Evolutionary conservation across 2,797 vertebrate genomes (phyloP).

Genomic region (Varecia variegata): DNA sequence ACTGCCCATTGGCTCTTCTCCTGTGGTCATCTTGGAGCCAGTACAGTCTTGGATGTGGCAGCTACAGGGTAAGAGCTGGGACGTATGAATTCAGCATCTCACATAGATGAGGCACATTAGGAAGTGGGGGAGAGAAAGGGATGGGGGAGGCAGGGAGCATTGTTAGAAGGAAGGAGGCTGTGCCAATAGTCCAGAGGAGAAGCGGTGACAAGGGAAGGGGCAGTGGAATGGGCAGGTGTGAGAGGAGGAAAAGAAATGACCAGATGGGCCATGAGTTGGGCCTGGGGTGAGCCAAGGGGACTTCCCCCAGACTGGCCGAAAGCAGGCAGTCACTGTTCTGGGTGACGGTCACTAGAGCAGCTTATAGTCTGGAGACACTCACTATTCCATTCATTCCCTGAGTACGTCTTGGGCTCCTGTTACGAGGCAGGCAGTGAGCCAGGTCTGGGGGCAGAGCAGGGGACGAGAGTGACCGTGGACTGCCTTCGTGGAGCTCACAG

Average conservation of each 20-base stretch:
- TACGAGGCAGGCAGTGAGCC: neutral
- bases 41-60: neutral
- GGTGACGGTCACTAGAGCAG: neutral
- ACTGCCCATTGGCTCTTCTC: neutral
- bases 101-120: neutral
- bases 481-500: neutral
- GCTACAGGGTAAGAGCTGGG: neutral
- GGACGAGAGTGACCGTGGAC: neutral
- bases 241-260: neutral
- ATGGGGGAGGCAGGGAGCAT: neutral
- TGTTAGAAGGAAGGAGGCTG: neutral
- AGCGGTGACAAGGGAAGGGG: neutral
- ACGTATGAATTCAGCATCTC: neutral
- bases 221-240: neutral
- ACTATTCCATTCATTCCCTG: neutral
- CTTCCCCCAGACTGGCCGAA: neutral
- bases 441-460: neutral
- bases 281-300: neutral
- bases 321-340: neutral
- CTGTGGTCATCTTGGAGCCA: neutral
- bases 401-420: neutral
- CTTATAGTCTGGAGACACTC: neutral
- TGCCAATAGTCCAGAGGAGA: neutral
- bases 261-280: neutral
- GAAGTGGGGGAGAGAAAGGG: rapidly evolving